A percentile compares a stretch with the other conserved stretches of the same genome.
Evolutionary conservation across 2,888 invertebrate species (phyloP).

Genomic region (Ophion obscuratus): DNA sequence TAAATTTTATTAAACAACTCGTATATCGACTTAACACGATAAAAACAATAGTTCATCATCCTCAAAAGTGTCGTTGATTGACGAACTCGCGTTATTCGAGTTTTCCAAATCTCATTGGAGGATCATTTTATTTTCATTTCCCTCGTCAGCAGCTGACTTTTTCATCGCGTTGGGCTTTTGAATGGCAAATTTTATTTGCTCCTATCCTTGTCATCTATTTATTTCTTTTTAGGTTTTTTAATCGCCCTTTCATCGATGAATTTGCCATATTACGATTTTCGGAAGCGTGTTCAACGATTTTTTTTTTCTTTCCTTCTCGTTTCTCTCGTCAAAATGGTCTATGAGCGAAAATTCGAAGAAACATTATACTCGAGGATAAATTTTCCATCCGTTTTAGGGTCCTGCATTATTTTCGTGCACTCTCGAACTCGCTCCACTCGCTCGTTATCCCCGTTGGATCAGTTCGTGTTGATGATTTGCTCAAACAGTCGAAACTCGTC

Average conservation of each 20-base stretch:
- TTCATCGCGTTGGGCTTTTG: constrained; percentile 20
- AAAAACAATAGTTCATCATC: constrained; percentile 68
- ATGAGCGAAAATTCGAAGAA: constrained; percentile 34
- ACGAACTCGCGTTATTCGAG: constrained; percentile 33
- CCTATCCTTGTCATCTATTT: constrained; percentile 16
- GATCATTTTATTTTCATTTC: constrained; percentile 25
- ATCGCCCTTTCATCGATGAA: constrained; percentile 29
- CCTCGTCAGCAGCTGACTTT: neutral
- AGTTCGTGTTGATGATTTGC: neutral
- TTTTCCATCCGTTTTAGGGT: neutral
- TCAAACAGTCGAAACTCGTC: neutral
- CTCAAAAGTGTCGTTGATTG: constrained; percentile 33
- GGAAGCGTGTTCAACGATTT: constrained; percentile 31
- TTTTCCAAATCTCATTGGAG: constrained; percentile 37
- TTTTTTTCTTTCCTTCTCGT: neutral
- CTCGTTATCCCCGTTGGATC: neutral
- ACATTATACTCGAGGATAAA: constrained; percentile 9
- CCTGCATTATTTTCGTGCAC: neutral
- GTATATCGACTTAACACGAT: constrained; percentile 69
- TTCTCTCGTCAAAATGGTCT: constrained; percentile 30
- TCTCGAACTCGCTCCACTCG: neutral
- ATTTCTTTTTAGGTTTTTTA: neutral
- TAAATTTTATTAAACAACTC: constrained; percentile 74
- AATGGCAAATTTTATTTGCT: constrained; percentile 28
- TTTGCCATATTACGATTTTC: constrained; percentile 3